Percentiles rank a stretch among this genome's conserved stretches.
phyloP scores from a whole-genome alignment of 1,140 invertebrate species.

The Conopomorpha cramerella region DNA sequence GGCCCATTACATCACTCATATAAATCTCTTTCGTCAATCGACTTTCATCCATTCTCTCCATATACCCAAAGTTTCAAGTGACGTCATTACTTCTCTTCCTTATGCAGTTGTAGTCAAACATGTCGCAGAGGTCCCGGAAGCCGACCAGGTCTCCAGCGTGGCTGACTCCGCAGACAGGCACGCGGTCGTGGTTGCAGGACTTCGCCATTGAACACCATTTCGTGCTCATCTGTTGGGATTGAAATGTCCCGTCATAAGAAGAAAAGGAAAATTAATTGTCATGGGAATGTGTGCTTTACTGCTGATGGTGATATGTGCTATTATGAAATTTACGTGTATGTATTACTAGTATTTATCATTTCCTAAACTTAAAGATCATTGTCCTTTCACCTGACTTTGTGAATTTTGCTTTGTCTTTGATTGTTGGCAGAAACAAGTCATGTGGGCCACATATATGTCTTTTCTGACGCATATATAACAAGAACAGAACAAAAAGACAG shows the following conservation, averaged over 20 bases:
- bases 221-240: slow-evolving; percentile 25
- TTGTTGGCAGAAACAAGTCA: too few relatives aligned
- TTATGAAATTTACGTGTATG: too few relatives aligned
- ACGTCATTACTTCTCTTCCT: slow-evolving; percentile 41
- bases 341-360: background rate
- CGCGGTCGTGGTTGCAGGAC: slow-evolving; percentile 45
- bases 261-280: too few relatives aligned
- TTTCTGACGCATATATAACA: too few relatives aligned
- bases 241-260: too few relatives aligned
- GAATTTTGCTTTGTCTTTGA: too few relatives aligned
- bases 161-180: slow-evolving; percentile 39
- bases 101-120: slow-evolving; percentile 51
- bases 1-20: too few relatives aligned
- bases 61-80: too few relatives aligned
- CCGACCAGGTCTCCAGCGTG: slow-evolving; percentile 45
- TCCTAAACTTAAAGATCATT: background rate
- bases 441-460: too few relatives aligned
- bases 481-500: too few relatives aligned
- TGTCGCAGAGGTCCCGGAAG: slow-evolving; percentile 44
- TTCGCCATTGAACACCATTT: slow-evolving; percentile 54
- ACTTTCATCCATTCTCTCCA: too few relatives aligned
- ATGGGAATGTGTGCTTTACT: background rate
- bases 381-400: background rate
- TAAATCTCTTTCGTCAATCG: too few relatives aligned
- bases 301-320: background rate